phyloP scores from a whole-genome alignment of 2,113 vertebrate genomes.

The Heterotilapia buettikoferi region DNA sequence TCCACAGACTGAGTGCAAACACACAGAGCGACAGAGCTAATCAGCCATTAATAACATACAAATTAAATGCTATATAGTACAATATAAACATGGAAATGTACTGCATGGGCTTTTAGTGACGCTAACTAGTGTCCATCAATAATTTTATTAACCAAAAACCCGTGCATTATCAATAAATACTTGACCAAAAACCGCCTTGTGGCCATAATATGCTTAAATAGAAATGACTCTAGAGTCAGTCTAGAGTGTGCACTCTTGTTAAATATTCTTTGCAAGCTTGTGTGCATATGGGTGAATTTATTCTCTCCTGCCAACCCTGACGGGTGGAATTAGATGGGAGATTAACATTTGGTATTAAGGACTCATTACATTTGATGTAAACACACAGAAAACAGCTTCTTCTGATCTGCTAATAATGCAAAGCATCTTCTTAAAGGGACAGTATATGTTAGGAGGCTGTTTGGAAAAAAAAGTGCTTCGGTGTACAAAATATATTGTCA shows the following conservation, averaged over 20 bases:
- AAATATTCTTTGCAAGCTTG: background rate
- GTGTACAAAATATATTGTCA: background rate
- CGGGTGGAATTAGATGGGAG: slow-evolving; percentile 33
- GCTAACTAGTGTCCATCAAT: background rate
- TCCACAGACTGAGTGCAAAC: background rate
- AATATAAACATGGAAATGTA: background rate
- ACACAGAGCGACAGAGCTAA: background rate
- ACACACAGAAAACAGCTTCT: slow-evolving; percentile 7
- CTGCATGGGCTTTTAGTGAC: background rate
- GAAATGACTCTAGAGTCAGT: background rate
- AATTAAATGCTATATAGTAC: background rate
- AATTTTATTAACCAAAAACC: background rate
- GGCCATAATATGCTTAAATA: background rate
- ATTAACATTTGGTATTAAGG: slow-evolving; percentile 35
- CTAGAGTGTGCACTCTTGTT: background rate
- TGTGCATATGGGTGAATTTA: background rate
- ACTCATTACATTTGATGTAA: slow-evolving; percentile 26
- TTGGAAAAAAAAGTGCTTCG: background rate
- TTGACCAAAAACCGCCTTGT: background rate
- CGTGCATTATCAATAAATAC: background rate
- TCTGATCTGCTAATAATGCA: background rate
- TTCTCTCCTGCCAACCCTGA: background rate
- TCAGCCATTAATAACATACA: background rate
- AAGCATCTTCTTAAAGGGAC: background rate
- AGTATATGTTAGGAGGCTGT: background rate